Conservation (phyloP, 1,140 invertebrate species). For the Euwallacea fornicatus region DNA sequence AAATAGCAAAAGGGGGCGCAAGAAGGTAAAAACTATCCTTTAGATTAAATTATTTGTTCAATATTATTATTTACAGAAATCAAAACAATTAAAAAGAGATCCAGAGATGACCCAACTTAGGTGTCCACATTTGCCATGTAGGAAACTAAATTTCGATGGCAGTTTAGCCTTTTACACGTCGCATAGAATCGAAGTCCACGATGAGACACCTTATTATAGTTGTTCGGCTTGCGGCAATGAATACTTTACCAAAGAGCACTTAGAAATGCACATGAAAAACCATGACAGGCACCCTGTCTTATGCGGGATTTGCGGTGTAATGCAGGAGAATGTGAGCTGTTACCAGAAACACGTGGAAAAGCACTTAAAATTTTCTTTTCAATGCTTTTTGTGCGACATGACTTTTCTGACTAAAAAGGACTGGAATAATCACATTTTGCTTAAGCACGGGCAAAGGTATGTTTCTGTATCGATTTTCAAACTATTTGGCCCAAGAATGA, state of each 20-base stretch:
- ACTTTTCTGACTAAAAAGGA: not conserved
- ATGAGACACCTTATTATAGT: not conserved
- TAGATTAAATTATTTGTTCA: not conserved
- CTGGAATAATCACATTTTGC: not conserved
- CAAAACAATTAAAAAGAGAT: not conserved
- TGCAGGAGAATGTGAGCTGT: not conserved
- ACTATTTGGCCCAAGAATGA: too few species aligned
- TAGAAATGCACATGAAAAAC: not conserved
- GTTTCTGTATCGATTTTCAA: not conserved
- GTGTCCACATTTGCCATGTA: not conserved
- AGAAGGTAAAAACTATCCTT: not conserved
- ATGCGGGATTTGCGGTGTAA: not conserved
- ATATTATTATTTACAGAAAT: not conserved
- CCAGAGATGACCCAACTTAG: not conserved
- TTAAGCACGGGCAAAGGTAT: not conserved
- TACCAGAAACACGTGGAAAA: conserved; percentile 2
- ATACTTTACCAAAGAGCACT: not conserved
- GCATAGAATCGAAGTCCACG: not conserved
- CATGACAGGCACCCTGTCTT: not conserved
- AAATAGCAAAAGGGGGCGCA: not conserved
- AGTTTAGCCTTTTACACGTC: not conserved
- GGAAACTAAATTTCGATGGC: not conserved
- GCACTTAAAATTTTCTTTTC: not conserved
- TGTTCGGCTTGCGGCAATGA: not conserved
- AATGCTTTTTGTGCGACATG: not conserved